A percentile compares a stretch with the other conserved stretches of the same genome.
These are phyloP conservation scores for Epizoanthus stellaris DNA, from an alignment of 92 coral and sea anemone genomes.

Conservation along the genomic window DNA sequence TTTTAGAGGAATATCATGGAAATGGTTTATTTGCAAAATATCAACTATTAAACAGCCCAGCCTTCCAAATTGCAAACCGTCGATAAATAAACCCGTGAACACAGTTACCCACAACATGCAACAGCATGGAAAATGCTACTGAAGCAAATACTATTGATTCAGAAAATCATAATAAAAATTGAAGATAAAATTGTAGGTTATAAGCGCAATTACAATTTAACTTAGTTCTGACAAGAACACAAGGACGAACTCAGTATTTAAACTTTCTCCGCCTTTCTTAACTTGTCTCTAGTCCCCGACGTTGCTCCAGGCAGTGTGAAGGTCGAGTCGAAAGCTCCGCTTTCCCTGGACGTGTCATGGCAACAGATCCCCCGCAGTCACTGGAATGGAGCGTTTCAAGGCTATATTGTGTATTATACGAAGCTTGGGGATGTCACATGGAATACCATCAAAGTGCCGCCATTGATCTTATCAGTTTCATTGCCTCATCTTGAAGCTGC, in stretches of 20 bases:
- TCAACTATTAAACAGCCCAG: constrained; percentile 2
- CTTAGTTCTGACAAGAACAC: too few species aligned
- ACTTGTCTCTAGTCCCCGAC: constrained; percentile 61
- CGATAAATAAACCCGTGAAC: background rate
- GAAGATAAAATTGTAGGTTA: too few species aligned
- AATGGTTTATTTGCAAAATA: constrained; percentile 2
- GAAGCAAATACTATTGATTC: too few species aligned
- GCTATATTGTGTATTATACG: constrained; percentile 66
- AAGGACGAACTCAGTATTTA: too few species aligned
- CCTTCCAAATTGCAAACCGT: background rate
- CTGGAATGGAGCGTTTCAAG: constrained; percentile 63
- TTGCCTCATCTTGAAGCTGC: constrained; percentile 58
- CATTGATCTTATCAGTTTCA: background rate
- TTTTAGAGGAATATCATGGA: background rate
- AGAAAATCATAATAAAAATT: too few species aligned
- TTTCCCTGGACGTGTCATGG: constrained; percentile 70
- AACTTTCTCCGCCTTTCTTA: background rate
- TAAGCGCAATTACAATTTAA: too few species aligned
- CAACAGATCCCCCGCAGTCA: constrained; percentile 63
- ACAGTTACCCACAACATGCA: too few species aligned
- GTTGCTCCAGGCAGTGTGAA: constrained; percentile 69
- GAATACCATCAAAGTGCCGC: constrained; percentile 12
- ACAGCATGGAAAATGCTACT: too few species aligned
- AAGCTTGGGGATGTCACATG: constrained; percentile 23
- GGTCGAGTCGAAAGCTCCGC: constrained; percentile 52